Percentiles rank a stretch among this genome's conserved stretches.
Evolutionary conservation across 1,140 invertebrate genomes (phyloP).

Genomic region (Zaprionus gabonicus): DNA sequence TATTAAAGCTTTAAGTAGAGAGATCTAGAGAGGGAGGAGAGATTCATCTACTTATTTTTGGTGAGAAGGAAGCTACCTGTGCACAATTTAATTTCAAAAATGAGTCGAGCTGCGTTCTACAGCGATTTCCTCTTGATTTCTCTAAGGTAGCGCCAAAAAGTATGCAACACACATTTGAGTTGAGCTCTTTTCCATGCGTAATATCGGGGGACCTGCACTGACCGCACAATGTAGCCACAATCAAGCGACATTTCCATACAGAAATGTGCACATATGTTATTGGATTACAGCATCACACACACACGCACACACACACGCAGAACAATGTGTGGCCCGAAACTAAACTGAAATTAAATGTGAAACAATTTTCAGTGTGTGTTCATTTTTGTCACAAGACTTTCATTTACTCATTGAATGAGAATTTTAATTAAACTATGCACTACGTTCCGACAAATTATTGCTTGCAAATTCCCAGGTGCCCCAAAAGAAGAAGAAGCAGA

Average conservation of each 20-base stretch:
- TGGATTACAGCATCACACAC: conserved; percentile 25
- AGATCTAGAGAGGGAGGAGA: not conserved
- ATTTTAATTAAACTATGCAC: conserved; percentile 75
- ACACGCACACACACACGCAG: not conserved
- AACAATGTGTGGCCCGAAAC: conserved; percentile 16
- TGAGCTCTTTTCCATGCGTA: conserved; percentile 2
- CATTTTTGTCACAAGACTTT: conserved; percentile 30
- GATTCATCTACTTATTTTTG: conserved; percentile 22
- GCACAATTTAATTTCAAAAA: conserved; percentile 42
- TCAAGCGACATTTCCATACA: conserved; percentile 33
- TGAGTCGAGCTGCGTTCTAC: not conserved
- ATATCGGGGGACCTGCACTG: conserved; percentile 8
- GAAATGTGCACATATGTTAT: conserved; percentile 28
- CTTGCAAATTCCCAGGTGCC: conserved; percentile 35
- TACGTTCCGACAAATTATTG: conserved; percentile 51
- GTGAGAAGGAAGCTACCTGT: not conserved
- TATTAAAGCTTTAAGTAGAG: conserved; percentile 20
- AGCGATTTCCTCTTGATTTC: not conserved
- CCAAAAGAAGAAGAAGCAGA: not conserved
- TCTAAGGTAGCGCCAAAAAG: conserved; percentile 3
- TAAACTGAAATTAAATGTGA: conserved; percentile 34
- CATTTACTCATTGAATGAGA: conserved; percentile 53
- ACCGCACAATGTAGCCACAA: conserved; percentile 34
- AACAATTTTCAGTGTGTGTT: conserved; percentile 22
- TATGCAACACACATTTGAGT: not conserved